Conservation (phyloP, 2,888 invertebrate species). For the Lagria hirta region DNA sequence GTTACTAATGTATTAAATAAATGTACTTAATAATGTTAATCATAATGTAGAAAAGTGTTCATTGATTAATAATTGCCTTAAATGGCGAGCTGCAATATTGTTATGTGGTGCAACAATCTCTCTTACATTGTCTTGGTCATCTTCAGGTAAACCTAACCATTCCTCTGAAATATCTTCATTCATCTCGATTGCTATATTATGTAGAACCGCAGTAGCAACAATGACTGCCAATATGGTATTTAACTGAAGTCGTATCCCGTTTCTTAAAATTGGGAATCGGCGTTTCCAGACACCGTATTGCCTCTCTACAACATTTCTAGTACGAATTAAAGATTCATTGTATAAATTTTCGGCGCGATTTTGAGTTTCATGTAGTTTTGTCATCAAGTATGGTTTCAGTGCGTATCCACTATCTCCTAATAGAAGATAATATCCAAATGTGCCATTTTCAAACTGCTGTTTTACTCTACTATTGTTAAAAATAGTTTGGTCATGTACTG, state of each 20-base stretch:
- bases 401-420: constrained; percentile 15
- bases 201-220: constrained; percentile 11
- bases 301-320: constrained; percentile 17
- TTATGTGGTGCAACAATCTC: too few relatives aligned
- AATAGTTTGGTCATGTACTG: constrained; percentile 41
- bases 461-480: constrained; percentile 37
- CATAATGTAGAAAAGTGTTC: too few relatives aligned
- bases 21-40: too few relatives aligned
- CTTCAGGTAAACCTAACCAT: constrained; percentile 4
- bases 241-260: constrained; percentile 5
- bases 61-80: too few relatives aligned
- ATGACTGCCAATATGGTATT: background rate
- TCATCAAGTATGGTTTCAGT: constrained; percentile 12
- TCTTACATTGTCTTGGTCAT: too few relatives aligned
- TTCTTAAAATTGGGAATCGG: constrained; percentile 12
- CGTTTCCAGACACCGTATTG: constrained; percentile 39
- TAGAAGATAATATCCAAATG: constrained; percentile 8
- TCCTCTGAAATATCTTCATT: constrained; percentile 9
- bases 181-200: constrained; percentile 11
- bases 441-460: constrained; percentile 8
- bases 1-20: too few relatives aligned
- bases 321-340: constrained; percentile 13
- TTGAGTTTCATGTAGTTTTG: constrained; percentile 7
- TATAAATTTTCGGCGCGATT: constrained; percentile 15
- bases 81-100: too few relatives aligned